Base-by-base conservation (phyloP, 1,140 invertebrate genomes). In the Scaptodrosophila lebanonensis region DNA sequence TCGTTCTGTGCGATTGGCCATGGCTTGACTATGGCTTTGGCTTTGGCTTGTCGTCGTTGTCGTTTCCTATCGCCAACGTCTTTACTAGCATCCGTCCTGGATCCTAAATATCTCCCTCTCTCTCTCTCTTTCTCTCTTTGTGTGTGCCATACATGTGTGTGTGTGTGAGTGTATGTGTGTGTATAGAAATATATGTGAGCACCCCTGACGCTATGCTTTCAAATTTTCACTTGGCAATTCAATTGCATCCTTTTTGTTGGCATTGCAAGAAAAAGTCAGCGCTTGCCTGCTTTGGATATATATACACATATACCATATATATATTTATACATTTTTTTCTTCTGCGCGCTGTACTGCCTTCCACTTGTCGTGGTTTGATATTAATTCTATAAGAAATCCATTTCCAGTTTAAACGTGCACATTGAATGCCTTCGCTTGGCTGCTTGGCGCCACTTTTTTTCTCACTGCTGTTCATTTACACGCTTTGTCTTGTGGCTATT, bases 341-440 rank as follows among this genome's bases (percentile, higher is more conserved):
- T 2, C 1, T 29, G 6, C 32, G 17, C 22, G 25, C 49, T 43
- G 12, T 8, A 20, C 18, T 13, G 16, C 32, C 2, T 5, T 36
- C 11, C 5, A 22, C 56, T 30, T 57, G 32, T 53, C 56, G 66
- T 66, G 54, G 72, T 63, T 65, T 76, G 62, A 77, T 76, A 77
- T 76, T 76, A 76, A 76, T 76, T 79, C 73, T 63, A 76, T 76
- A 71, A 60, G 69, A 79, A 76, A 77, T 69, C 69, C 71, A 62
- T 64, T 73, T 51, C 49, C 52, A 69, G 52, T 66, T 69, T 70
- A 75, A 75, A 66, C 71, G 71, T 75, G 71, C 66, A 60, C 70
- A 75, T 75, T 76, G 66, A 76, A 70, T 56, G 70, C 56, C 56
- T 73, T 17, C 54, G 54, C 36, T 29, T 47, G 32, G 29, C 7